phyloP scores from a whole-genome alignment of 2,888 invertebrate genomes.

The Diploptera punctata region DNA sequence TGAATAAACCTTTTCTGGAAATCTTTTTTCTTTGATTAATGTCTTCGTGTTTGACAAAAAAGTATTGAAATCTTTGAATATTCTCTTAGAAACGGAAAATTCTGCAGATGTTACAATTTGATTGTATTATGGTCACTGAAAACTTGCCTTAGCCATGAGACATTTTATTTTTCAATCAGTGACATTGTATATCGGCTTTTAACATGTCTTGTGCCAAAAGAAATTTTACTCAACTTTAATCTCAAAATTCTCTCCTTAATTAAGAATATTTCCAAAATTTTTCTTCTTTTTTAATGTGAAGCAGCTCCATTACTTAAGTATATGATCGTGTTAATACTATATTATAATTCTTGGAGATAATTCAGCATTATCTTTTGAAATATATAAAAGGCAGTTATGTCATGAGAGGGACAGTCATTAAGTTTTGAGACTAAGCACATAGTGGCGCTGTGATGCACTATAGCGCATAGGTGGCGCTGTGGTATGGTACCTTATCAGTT shows the following conservation, averaged over 20 bases:
- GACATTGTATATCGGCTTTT: not conserved
- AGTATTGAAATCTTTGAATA: not conserved
- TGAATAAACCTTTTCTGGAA: not conserved
- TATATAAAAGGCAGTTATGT: constrained; percentile 3
- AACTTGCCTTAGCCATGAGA: not conserved
- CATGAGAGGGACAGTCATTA: too few species aligned
- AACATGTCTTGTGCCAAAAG: not conserved
- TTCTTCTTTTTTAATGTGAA: not conserved
- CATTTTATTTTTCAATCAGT: not conserved
- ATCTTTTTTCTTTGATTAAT: too few species aligned
- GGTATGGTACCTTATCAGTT: too few species aligned
- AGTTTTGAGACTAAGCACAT: too few species aligned
- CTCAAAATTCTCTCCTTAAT: not conserved
- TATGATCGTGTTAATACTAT: not conserved
- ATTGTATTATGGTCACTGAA: not conserved
- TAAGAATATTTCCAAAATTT: not conserved
- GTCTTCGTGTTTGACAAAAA: not conserved
- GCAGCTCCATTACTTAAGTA: not conserved
- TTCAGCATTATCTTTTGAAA: not conserved
- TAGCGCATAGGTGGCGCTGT: too few species aligned
- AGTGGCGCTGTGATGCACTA: too few species aligned
- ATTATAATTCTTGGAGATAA: not conserved
- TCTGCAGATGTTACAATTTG: not conserved
- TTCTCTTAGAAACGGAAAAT: not conserved
- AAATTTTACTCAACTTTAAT: not conserved